Conservation (phyloP, 1,140 invertebrate species). For the Potamilus streckersoni region DNA sequence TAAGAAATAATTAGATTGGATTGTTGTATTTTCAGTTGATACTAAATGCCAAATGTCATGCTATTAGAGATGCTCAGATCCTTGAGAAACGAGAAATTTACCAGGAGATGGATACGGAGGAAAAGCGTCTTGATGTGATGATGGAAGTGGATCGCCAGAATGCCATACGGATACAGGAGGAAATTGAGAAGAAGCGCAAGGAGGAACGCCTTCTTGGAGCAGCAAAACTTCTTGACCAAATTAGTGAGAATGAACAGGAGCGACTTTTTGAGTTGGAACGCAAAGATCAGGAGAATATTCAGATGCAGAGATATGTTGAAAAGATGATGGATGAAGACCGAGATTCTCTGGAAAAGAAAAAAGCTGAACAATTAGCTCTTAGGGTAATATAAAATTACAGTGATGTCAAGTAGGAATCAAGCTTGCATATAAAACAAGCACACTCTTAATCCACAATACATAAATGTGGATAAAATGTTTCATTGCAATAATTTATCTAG, state of each 20-base stretch:
- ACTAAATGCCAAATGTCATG: slow-evolving; percentile 68
- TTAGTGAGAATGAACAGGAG: slow-evolving; percentile 66
- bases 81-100: slow-evolving; percentile 65
- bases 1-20: not conserved
- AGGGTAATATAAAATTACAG: slow-evolving; percentile 36
- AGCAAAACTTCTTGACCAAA: slow-evolving; percentile 65
- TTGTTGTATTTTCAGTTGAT: slow-evolving; percentile 58
- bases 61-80: slow-evolving; percentile 68
- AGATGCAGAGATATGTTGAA: slow-evolving; percentile 66
- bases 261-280: slow-evolving; percentile 63
- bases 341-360: slow-evolving; percentile 53
- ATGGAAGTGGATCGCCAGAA: slow-evolving; percentile 69
- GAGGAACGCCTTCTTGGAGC: slow-evolving; percentile 61
- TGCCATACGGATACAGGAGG: slow-evolving; percentile 65
- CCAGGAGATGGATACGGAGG: slow-evolving; percentile 64
- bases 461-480: too few species aligned
- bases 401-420: too few species aligned
- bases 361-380: slow-evolving; percentile 55
- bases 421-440: too few species aligned
- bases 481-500: too few species aligned
- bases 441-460: too few species aligned
- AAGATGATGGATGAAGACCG: slow-evolving; percentile 66
- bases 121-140: slow-evolving; percentile 66
- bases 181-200: slow-evolving; percentile 64
- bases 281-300: slow-evolving; percentile 67